Percentiles rank a stretch among this genome's conserved stretches.
Evolutionary conservation across 2,888 invertebrate species (phyloP).

Genomic region (Ceratothoa steindachneri): DNA sequence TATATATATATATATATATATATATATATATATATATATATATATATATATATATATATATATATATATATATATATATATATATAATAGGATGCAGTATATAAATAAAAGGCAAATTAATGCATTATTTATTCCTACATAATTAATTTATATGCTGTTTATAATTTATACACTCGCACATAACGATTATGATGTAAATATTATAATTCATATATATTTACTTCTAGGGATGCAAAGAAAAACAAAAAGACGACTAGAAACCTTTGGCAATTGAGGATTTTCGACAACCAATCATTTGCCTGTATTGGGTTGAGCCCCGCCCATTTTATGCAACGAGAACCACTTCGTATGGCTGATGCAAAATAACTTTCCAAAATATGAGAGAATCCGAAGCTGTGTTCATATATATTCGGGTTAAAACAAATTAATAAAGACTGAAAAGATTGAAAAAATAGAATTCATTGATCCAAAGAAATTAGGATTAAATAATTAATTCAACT

Average conservation of each 20-base stretch:
- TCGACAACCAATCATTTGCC: background rate
- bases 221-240: background rate
- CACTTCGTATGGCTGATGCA: background rate
- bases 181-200: background rate
- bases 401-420: no score
- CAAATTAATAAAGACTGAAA: no score
- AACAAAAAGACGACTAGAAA: background rate
- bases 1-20: background rate
- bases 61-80: conserved; percentile 5
- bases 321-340: background rate
- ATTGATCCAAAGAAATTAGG: no score
- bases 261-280: background rate
- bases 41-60: background rate
- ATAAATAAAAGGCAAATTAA: background rate
- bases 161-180: background rate
- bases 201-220: background rate
- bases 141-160: background rate
- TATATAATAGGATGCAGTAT: background rate
- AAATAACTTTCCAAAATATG: no score
- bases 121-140: background rate
- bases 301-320: background rate
- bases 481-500: no score
- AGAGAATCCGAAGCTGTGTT: no score
- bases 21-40: conserved; percentile 3
- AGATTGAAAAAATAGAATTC: no score